Conservation (phyloP, 1,140 invertebrate genomes). For the Drosophila tropicalis region DNA sequence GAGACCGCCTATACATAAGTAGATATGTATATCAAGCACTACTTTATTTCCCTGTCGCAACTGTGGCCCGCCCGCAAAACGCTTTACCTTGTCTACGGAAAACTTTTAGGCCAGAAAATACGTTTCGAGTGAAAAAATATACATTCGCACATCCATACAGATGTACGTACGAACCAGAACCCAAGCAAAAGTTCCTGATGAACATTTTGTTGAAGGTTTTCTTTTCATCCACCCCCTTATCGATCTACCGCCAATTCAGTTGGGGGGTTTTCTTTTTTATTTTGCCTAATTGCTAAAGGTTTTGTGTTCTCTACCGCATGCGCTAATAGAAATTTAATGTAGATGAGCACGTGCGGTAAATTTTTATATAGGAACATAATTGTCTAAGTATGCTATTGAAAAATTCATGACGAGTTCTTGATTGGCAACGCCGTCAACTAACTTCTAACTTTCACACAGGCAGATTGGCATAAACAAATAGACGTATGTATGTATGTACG, state of each 20-base stretch:
- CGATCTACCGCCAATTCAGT: too few species aligned
- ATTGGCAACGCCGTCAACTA: conserved; percentile 9
- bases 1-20: conserved; percentile 18
- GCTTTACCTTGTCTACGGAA: conserved; percentile 31
- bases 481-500: background rate
- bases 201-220: conserved; percentile 28
- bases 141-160: conserved; percentile 20
- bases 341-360: conserved; percentile 64
- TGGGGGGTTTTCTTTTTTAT: background rate
- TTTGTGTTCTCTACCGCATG: conserved; percentile 26
- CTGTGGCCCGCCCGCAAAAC: background rate
- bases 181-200: conserved; percentile 32
- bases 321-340: conserved; percentile 75
- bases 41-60: conserved; percentile 42
- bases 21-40: conserved; percentile 6
- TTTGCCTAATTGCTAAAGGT: conserved; percentile 62
- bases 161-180: conserved; percentile 6
- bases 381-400: conserved; percentile 44
- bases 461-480: conserved; percentile 29
- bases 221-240: background rate
- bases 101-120: conserved; percentile 48
- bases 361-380: conserved; percentile 25
- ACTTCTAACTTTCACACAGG: too few species aligned
- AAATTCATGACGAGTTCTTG: conserved; percentile 52
- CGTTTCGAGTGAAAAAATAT: conserved; percentile 57